These are phyloP conservation scores for Zaprionus lachaisei DNA, from an alignment of 1,140 invertebrate genomes.

Conservation along the genomic window DNA sequence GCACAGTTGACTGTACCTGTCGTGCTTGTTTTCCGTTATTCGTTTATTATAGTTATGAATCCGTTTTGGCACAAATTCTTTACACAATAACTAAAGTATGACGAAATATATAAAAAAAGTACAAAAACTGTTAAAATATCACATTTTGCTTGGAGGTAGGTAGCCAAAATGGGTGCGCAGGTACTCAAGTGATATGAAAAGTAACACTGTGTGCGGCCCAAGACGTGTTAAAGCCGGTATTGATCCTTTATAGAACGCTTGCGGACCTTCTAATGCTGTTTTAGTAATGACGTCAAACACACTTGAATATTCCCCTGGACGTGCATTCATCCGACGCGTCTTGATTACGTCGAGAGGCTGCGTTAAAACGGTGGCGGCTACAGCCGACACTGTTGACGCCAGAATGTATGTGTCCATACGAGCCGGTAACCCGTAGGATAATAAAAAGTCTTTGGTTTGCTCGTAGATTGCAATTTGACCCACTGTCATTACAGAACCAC, in stretches of 20 bases:
- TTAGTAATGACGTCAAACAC: slow-evolving; percentile 90
- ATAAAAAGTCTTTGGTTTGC: slow-evolving; percentile 85
- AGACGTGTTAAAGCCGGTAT: slow-evolving; percentile 97
- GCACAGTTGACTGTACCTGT: no score
- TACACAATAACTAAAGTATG: no score
- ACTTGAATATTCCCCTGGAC: slow-evolving; percentile 93
- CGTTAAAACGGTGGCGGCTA: slow-evolving; percentile 96
- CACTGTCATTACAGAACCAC: slow-evolving; percentile 97
- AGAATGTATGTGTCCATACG: slow-evolving; percentile 62
- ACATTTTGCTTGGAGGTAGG: slow-evolving; percentile 34
- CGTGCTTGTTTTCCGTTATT: no score
- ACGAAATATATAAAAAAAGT: not conserved
- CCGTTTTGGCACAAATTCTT: no score
- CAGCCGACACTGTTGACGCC: slow-evolving; percentile 87
- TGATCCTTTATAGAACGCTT: slow-evolving; percentile 98
- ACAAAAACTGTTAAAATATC: not conserved
- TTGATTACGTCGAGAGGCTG: slow-evolving; percentile 99
- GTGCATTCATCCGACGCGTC: slow-evolving; percentile 98
- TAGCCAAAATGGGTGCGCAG: slow-evolving; percentile 93
- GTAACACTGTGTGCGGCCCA: slow-evolving; percentile 97
- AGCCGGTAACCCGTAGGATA: slow-evolving; percentile 25
- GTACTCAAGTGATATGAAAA: slow-evolving; percentile 98
- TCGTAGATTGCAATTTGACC: slow-evolving; percentile 98
- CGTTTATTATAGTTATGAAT: no score
- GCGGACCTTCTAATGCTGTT: slow-evolving; percentile 94